phyloP scores from a whole-genome alignment of 2,113 vertebrate genomes.

The Ascaphus truei region DNA sequence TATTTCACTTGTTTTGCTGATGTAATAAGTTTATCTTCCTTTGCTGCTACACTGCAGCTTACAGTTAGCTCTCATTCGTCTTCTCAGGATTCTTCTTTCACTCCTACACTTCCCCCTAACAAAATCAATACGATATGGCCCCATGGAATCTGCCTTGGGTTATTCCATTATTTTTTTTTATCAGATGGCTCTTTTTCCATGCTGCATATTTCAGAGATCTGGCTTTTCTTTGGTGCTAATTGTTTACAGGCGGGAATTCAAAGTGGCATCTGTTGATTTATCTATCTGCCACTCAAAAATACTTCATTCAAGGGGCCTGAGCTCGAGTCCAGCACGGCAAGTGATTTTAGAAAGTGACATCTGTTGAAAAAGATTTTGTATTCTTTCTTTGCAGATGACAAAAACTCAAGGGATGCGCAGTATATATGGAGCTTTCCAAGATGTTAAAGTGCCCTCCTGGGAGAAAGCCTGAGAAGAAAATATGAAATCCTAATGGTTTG shows the following conservation, averaged over 20 bases:
- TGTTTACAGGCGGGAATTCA: neutral
- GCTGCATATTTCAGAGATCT: conserved; percentile 2
- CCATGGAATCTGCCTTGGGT: conserved; percentile 16
- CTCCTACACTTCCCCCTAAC: conserved; percentile 2
- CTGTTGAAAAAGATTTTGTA: neutral
- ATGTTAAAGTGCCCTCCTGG: neutral
- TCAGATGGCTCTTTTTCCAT: neutral
- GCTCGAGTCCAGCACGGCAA: conserved; percentile 7
- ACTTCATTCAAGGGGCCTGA: conserved; percentile 18
- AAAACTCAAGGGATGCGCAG: neutral
- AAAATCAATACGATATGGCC: conserved; percentile 9
- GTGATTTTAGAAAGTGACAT: conserved; percentile 27
- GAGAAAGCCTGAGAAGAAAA: neutral
- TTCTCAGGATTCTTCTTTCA: neutral
- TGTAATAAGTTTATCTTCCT: too few relatives aligned
- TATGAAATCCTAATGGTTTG: conserved; percentile 15
- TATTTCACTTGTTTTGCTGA: too few relatives aligned
- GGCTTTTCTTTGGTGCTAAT: conserved; percentile 22
- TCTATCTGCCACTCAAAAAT: neutral
- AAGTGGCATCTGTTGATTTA: neutral
- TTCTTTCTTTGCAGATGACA: neutral
- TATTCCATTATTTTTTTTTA: conserved; percentile 14
- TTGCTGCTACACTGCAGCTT: neutral
- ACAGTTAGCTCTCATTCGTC: neutral
- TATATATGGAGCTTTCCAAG: neutral